Percentiles rank a stretch among this genome's conserved stretches.
These are phyloP conservation scores for Pituophis catenifer DNA, from an alignment of 2,113 vertebrate genomes.

Conservation along the genomic window DNA sequence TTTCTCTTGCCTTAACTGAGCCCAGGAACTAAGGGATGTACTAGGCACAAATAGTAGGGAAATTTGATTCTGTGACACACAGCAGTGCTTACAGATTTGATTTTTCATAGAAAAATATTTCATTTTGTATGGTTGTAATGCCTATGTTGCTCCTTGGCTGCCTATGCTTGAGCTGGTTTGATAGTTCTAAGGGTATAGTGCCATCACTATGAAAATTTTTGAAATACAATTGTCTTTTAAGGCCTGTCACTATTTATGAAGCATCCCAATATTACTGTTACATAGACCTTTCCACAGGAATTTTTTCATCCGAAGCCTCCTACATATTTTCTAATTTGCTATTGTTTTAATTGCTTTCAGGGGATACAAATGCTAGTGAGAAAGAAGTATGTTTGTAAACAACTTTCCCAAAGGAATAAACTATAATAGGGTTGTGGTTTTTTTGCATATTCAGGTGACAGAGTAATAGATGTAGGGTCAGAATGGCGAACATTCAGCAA, in stretches of 20 bases:
- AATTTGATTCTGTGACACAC: background rate
- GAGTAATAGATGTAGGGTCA: conserved; percentile 96
- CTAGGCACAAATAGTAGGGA: background rate
- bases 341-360: background rate
- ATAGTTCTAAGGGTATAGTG: background rate
- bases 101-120: background rate
- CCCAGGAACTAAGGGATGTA: background rate
- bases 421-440: background rate
- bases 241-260: background rate
- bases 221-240: background rate
- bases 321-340: background rate
- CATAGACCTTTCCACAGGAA: background rate
- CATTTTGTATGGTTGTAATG: background rate
- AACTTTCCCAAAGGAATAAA: background rate
- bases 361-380: background rate
- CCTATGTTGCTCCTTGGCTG: background rate
- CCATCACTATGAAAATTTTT: background rate
- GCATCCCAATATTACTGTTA: background rate
- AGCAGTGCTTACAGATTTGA: background rate
- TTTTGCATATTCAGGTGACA: conserved; percentile 80
- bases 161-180: background rate
- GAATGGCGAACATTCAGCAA: conserved; percentile 99
- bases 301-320: background rate
- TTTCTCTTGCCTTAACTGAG: background rate
- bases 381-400: background rate